Conservation (phyloP, 2,797 vertebrate genomes). For the Bradypodion ventrale region DNA sequence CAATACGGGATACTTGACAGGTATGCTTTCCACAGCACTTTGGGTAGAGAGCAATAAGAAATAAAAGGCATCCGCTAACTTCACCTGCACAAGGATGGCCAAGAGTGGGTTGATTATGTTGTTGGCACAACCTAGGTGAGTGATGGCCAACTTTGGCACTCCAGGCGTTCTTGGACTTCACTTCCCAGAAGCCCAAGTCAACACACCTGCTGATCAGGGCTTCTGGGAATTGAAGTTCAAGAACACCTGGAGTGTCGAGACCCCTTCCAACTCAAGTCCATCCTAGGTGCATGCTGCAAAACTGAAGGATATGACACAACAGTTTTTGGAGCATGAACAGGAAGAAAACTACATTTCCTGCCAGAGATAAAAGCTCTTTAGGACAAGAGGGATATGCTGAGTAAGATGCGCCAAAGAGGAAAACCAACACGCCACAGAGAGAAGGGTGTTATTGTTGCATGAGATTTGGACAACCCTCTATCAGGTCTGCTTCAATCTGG, state of each 20-base stretch:
- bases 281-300: background rate
- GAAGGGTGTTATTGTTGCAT: slow-evolving; percentile 62
- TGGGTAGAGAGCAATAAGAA: background rate
- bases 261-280: too few species aligned
- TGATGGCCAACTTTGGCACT: too few species aligned
- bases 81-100: background rate
- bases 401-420: slow-evolving; percentile 14
- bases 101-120: too few species aligned
- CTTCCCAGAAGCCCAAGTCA: too few species aligned
- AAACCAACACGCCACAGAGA: slow-evolving; percentile 76
- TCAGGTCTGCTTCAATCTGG: too few species aligned
- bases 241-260: too few species aligned
- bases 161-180: too few species aligned
- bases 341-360: slow-evolving; percentile 36
- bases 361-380: slow-evolving; percentile 36
- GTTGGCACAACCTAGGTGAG: background rate
- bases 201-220: too few species aligned
- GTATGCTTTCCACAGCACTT: background rate
- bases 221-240: too few species aligned
- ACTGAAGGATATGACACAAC: background rate
- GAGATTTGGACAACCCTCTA: too few species aligned
- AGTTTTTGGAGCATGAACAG: background rate
- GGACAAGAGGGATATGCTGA: slow-evolving; percentile 28
- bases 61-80: background rate
- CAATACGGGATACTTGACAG: too few species aligned